phyloP scores from a whole-genome alignment of 1,140 invertebrate species.

The Leptopilina clavipes region DNA sequence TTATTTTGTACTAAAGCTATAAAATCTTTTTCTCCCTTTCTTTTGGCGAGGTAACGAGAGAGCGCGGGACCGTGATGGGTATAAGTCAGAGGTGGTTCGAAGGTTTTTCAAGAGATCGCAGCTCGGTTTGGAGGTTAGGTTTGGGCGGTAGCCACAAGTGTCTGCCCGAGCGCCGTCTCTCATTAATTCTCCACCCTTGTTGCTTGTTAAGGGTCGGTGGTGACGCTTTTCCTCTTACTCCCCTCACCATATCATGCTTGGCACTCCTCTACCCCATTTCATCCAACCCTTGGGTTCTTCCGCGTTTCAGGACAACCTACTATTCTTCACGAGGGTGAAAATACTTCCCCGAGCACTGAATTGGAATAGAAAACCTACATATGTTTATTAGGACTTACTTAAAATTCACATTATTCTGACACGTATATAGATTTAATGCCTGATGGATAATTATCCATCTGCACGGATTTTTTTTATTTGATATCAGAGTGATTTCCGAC shows the following conservation, averaged over 20 bases:
- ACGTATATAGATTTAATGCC: background rate
- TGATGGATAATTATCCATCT: too few relatives aligned
- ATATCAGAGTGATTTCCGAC: too few relatives aligned
- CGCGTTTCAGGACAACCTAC: conserved; percentile 59
- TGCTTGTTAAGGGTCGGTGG: conserved; percentile 73
- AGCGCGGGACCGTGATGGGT: background rate
- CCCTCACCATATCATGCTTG: conserved; percentile 48
- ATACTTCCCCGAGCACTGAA: conserved; percentile 58
- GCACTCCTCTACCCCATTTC: conserved; percentile 53
- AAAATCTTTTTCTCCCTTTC: conserved; percentile 14
- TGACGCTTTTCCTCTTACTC: conserved; percentile 57
- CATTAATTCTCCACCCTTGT: conserved; percentile 76
- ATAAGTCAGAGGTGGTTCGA: conserved; percentile 37
- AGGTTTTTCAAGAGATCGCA: conserved; percentile 61
- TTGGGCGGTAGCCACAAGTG: conserved; percentile 75
- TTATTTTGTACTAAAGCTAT: conserved; percentile 15
- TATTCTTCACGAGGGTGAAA: conserved; percentile 64
- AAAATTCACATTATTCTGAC: background rate
- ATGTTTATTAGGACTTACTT: background rate
- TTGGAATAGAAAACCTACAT: background rate
- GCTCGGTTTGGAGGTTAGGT: conserved; percentile 64
- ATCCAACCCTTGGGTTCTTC: conserved; percentile 52
- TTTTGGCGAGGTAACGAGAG: background rate
- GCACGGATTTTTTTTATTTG: too few relatives aligned
- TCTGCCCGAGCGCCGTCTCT: conserved; percentile 73